Evolutionary conservation across 2,888 invertebrate species (phyloP), one percentile per base, ranked within the genome.

Genomic region (Acanthosepion esculentum): DNA sequence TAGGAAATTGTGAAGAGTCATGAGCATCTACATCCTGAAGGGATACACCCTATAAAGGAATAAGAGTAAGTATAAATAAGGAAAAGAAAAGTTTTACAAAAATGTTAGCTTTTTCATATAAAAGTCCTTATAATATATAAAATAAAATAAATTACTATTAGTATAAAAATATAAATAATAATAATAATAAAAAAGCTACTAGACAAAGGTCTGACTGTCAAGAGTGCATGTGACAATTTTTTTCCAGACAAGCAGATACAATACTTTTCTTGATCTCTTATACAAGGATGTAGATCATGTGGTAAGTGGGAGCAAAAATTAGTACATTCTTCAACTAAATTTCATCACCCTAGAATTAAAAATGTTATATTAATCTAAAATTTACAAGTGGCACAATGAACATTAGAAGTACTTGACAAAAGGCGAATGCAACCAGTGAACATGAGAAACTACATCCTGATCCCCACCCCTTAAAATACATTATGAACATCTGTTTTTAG

Each of bases 281-380:
- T 59, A 59, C 23, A 93, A 93, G 48, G 78, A 78, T 78, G n/a
- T n/a, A 78, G 78, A 78, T 78, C 78, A 78, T 12, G 78, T 78
- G n/a, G 29, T 78, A 78, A 78, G 78, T 78, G n/a, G 78, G n/a
- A 78, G n/a, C 78, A 78, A 78, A 78, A 78, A n/a, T 78, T 78
- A 78, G 78, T 12, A 78, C 78, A n/a, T 78, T n/a, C 12, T 41
- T 41, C 41, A 41, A n/a, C n/a, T 78, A 15, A 78, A n/a, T n/a
- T 78, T 78, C 78, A n/a, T 78, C 29, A 78, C 29, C 15, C 33
- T 78, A 23, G n/a, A 78, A 78, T n/a, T 78, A 10, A 18, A 78
- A 78, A 64, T 26, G 8, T 26, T 64, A 64, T 64, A 33, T n/a
- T 23, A n/a, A 18, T 78, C 3, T 33, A 15, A n/a, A 78, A n/a